phyloP scores from a whole-genome alignment of 2,888 invertebrate genomes.

The Leuctra nigra region DNA sequence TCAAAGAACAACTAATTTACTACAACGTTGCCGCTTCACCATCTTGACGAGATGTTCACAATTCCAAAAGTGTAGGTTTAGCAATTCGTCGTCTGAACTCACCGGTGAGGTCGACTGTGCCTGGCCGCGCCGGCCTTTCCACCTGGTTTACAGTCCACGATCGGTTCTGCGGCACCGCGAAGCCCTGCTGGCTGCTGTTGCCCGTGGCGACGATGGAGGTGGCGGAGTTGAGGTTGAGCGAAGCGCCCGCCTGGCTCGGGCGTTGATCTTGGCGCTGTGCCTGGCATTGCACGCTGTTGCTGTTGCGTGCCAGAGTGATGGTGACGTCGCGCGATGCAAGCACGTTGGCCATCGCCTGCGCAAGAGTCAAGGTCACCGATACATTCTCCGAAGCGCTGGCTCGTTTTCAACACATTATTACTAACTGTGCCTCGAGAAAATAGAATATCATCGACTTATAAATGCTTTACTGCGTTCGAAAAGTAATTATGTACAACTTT shows the following conservation, averaged over 20 bases:
- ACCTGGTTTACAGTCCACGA: conserved; percentile 34
- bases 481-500: too few relatives aligned
- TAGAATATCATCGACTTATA: too few relatives aligned
- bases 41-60: too few relatives aligned
- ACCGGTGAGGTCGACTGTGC: conserved; percentile 42
- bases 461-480: too few relatives aligned
- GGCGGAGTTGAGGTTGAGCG: conserved; percentile 51
- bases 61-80: too few relatives aligned
- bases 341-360: conserved; percentile 69
- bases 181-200: conserved; percentile 26
- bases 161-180: conserved; percentile 41
- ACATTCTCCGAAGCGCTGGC: too few relatives aligned
- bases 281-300: conserved; percentile 34
- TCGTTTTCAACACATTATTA: too few relatives aligned
- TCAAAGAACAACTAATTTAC: too few relatives aligned
- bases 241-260: conserved; percentile 37
- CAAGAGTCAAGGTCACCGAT: too few relatives aligned
- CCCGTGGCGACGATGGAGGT: conserved; percentile 53
- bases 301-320: conserved; percentile 52
- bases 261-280: conserved; percentile 36
- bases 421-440: too few relatives aligned
- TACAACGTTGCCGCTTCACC: too few relatives aligned
- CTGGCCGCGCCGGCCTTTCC: conserved; percentile 44
- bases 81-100: too few relatives aligned
- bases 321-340: conserved; percentile 71